A percentile compares a stretch with the other conserved stretches of the same genome.
Evolutionary conservation across 2,113 vertebrate species (phyloP).

Genomic region (Benitochromis conjunctus): DNA sequence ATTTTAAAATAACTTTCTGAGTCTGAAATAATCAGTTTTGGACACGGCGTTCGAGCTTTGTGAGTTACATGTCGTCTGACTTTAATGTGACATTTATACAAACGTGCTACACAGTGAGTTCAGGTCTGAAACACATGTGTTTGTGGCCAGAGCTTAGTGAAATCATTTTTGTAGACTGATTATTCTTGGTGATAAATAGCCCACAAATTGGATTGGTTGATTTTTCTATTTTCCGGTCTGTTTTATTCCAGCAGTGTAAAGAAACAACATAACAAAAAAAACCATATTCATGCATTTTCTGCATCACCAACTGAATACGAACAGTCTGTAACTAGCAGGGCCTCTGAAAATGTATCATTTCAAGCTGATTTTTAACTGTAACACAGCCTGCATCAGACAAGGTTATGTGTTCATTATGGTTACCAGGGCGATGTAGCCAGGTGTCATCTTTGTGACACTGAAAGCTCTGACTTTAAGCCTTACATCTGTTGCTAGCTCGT

Average conservation of each 20-base stretch:
- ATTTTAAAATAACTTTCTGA: background rate
- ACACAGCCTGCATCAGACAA: background rate
- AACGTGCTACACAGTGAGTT: background rate
- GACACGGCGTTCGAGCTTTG: background rate
- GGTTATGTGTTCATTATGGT: background rate
- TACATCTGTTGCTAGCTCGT: background rate
- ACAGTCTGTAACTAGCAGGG: background rate
- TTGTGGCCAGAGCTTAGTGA: background rate
- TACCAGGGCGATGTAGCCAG: background rate
- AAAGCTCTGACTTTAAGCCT: background rate
- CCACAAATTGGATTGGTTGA: background rate
- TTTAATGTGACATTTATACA: background rate
- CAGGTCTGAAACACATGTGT: background rate
- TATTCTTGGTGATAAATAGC: background rate
- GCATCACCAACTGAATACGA: background rate
- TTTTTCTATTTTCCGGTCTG: background rate
- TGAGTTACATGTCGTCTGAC: background rate
- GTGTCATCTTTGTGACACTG: background rate
- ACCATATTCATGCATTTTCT: background rate
- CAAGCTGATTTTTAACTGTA: background rate
- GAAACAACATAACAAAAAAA: background rate
- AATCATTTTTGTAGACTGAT: background rate
- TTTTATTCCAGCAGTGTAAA: background rate
- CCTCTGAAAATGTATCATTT: background rate
- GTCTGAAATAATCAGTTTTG: background rate